phyloP scores from a whole-genome alignment of 2,113 vertebrate species.

The Eolophus roseicapilla region DNA sequence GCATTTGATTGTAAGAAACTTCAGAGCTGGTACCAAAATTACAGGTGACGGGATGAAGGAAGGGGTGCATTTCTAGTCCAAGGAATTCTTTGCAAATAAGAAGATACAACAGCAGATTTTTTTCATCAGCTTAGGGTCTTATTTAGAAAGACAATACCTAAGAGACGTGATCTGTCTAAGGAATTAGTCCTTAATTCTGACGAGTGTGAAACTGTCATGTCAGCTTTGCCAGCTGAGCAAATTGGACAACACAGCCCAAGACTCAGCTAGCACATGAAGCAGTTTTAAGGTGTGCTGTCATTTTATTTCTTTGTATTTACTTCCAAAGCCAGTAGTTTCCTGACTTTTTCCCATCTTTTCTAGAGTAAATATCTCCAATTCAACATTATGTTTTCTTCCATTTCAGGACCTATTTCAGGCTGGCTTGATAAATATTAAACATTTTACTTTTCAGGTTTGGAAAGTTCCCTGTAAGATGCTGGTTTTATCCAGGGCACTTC shows the following conservation, averaged over 20 bases:
- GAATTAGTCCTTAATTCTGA: constrained; percentile 27
- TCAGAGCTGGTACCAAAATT: neutral
- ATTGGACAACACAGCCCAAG: neutral
- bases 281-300: neutral
- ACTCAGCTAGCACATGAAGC: neutral
- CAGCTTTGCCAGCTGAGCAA: constrained; percentile 34
- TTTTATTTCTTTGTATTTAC: neutral
- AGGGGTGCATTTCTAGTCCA: neutral
- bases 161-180: neutral
- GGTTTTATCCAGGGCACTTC: neutral
- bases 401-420: neutral
- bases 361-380: neutral
- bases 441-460: neutral
- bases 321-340: neutral
- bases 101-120: neutral
- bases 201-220: constrained; percentile 26
- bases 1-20: neutral
- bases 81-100: neutral
- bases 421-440: neutral
- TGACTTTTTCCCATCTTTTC: neutral
- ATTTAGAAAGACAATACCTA: constrained; percentile 1
- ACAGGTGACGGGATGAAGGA: neutral
- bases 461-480: neutral
- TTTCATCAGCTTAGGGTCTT: neutral
- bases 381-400: neutral